phyloP scores from a whole-genome alignment of 2,797 vertebrate species.

The Chrosomus eos region DNA sequence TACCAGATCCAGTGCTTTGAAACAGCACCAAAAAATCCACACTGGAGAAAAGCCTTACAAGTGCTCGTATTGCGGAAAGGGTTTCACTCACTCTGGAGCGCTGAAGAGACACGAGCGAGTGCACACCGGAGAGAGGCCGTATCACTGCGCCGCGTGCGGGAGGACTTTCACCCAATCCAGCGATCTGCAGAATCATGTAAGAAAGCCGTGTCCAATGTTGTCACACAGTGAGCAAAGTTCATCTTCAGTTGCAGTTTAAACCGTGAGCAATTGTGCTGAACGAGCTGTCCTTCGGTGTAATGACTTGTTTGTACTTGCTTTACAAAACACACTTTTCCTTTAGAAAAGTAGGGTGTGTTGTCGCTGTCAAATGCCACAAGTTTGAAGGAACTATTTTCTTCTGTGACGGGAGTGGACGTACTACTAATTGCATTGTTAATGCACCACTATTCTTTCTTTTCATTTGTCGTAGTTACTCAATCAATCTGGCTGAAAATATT shows the following conservation, averaged over 20 bases:
- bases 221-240: neutral
- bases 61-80: slow-evolving; percentile 3
- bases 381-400: neutral
- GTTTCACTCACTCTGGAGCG: slow-evolving; percentile 38
- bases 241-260: neutral
- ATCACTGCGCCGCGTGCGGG: slow-evolving; percentile 6
- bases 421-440: neutral
- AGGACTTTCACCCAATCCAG: slow-evolving; percentile 24
- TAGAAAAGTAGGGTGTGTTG: neutral
- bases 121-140: slow-evolving; percentile 52
- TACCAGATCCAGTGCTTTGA: slow-evolving; percentile 15
- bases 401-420: neutral
- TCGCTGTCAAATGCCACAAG: neutral
- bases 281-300: neutral
- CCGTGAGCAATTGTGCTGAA: neutral
- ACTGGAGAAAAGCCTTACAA: slow-evolving; percentile 47
- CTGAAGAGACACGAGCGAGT: slow-evolving; percentile 45
- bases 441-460: neutral
- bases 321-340: neutral
- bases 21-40: slow-evolving; percentile 36
- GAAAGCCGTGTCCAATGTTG: slow-evolving; percentile 5
- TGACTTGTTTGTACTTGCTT: neutral
- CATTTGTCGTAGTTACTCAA: neutral
- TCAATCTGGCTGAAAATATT: neutral
- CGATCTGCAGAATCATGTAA: slow-evolving; percentile 3